Percentiles rank a stretch among this genome's conserved stretches.
These are phyloP conservation scores for Copsychus sechellarum DNA, from an alignment of 2,113 vertebrate genomes.

Conservation along the genomic window DNA sequence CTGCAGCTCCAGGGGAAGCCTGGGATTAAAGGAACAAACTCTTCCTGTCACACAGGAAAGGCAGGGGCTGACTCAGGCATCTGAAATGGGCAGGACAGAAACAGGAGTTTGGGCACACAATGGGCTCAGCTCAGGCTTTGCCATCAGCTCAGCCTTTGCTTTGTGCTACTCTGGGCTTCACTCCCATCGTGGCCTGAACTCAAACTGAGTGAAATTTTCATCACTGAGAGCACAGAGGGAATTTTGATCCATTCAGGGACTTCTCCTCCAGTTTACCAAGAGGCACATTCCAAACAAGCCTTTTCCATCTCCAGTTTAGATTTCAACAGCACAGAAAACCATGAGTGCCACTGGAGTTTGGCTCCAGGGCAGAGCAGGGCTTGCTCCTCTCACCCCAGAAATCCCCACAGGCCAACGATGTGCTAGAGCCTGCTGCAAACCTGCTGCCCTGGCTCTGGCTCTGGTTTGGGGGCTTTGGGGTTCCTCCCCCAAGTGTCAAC, in stretches of 20 bases:
- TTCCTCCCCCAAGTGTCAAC: no score
- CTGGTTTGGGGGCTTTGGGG: not conserved
- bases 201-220: not conserved
- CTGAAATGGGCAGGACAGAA: not conserved
- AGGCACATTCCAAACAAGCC: not conserved
- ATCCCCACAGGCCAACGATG: fast-evolving
- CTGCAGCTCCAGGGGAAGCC: not conserved
- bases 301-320: fast-evolving
- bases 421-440: not conserved
- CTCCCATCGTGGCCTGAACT: not conserved
- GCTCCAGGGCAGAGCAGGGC: not conserved
- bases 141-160: not conserved
- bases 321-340: not conserved
- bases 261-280: fast-evolving
- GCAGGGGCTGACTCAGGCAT: not conserved
- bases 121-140: not conserved
- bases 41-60: not conserved
- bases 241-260: fast-evolving
- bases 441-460: not conserved
- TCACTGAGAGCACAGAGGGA: not conserved
- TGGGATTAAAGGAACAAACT: not conserved
- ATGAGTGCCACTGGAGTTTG: not conserved
- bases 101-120: not conserved
- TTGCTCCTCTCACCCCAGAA: not conserved
- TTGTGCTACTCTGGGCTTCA: not conserved